A percentile compares a stretch with the other conserved stretches of the same genome.
phyloP scores from a whole-genome alignment of 1,140 invertebrate genomes.

The Adelges cooleyi region DNA sequence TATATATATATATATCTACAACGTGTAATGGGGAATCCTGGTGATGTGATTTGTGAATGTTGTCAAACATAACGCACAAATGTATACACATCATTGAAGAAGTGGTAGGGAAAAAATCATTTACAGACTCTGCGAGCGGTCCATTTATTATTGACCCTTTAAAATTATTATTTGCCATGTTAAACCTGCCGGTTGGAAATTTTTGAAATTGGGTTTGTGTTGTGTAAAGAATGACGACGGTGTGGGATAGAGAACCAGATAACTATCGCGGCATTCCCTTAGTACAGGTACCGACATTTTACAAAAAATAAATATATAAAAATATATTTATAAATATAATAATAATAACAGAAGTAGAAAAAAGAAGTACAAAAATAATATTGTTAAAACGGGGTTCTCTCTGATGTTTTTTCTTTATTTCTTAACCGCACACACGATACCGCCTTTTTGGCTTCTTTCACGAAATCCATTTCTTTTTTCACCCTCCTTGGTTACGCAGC shows the following conservation, averaged over 20 bases:
- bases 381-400: slow-evolving; percentile 21
- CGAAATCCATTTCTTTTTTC: not conserved
- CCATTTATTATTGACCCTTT: slow-evolving; percentile 28
- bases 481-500: not conserved
- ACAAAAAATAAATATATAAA: not conserved
- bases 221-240: slow-evolving; percentile 11
- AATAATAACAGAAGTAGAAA: slow-evolving; percentile 3
- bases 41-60: slow-evolving; percentile 28
- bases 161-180: slow-evolving; percentile 28
- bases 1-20: not conserved
- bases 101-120: slow-evolving; percentile 17
- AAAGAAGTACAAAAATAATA: slow-evolving; percentile 20
- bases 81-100: not conserved
- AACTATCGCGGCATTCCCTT: slow-evolving; percentile 23
- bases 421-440: slow-evolving; percentile 2
- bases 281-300: not conserved
- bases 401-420: not conserved
- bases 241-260: slow-evolving; percentile 5
- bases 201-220: slow-evolving; percentile 2
- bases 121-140: slow-evolving; percentile 28
- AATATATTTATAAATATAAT: not conserved
- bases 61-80: slow-evolving; percentile 4
- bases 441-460: slow-evolving; percentile 18
- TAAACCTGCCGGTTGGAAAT: slow-evolving; percentile 13
- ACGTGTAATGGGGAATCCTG: slow-evolving; percentile 6